These are phyloP conservation scores for Acrobasis repandana DNA, from an alignment of 2,888 invertebrate species.

Conservation along the genomic window DNA sequence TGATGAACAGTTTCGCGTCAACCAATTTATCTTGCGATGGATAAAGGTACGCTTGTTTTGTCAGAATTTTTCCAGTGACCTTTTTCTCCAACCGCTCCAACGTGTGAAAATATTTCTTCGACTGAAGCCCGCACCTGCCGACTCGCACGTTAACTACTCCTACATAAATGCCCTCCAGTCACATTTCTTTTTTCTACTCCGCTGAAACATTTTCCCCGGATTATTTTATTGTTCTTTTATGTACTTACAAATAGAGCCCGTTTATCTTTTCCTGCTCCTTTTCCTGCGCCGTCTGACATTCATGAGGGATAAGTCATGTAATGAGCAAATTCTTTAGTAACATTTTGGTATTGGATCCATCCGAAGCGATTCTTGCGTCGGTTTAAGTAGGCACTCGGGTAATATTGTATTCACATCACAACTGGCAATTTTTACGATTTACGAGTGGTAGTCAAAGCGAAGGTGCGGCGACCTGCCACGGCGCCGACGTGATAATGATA, in stretches of 20 bases:
- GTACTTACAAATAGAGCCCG: constrained; percentile 37
- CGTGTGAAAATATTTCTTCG: constrained; percentile 50
- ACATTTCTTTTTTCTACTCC: constrained; percentile 56
- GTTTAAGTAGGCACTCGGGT: constrained; percentile 21
- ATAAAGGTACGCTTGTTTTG: constrained; percentile 31
- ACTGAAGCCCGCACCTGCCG: constrained; percentile 53
- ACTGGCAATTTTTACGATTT: constrained; percentile 56
- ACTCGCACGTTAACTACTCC: constrained; percentile 57
- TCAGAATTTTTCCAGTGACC: constrained; percentile 46
- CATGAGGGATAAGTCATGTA: constrained; percentile 24
- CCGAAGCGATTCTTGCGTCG: neutral
- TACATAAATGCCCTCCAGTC: constrained; percentile 60
- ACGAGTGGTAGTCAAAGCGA: constrained; percentile 41
- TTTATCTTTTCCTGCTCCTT: constrained; percentile 33
- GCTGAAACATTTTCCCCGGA: constrained; percentile 46
- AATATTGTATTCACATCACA: constrained; percentile 34
- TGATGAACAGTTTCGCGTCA: constrained; percentile 40
- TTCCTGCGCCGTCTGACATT: constrained; percentile 23
- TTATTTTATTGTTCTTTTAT: constrained; percentile 49
- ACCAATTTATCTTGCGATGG: constrained; percentile 42
- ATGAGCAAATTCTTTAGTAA: constrained; percentile 20
- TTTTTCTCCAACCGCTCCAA: constrained; percentile 42
- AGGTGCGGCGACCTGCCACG: constrained; percentile 65
- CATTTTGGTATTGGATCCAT: neutral
- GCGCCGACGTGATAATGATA: constrained; percentile 74